Conservation (phyloP, 2,888 invertebrate genomes). For the Himalopsyche japonica region DNA sequence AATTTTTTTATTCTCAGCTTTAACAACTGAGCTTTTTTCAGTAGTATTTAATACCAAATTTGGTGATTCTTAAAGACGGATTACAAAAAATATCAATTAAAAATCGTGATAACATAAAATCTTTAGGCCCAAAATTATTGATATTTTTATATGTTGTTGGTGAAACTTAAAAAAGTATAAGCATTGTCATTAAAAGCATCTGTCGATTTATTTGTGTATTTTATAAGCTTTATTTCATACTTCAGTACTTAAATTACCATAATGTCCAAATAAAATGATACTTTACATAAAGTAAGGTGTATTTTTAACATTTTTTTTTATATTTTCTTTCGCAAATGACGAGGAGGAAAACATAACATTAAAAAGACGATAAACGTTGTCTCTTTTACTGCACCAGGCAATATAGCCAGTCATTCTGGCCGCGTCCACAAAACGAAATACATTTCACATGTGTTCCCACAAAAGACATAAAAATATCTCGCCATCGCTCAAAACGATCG, state of each 20-base stretch:
- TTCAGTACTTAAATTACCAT: background rate
- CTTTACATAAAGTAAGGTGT: background rate
- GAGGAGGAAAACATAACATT: background rate
- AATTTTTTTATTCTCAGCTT: too few relatives aligned
- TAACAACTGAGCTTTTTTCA: too few relatives aligned
- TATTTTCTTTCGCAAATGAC: background rate
- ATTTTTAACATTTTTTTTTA: background rate
- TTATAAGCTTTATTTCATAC: too few relatives aligned
- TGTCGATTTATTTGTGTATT: background rate
- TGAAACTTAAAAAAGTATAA: background rate
- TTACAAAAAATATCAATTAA: too few relatives aligned
- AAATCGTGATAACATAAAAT: too few relatives aligned
- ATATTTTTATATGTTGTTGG: too few relatives aligned
- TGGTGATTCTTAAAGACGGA: too few relatives aligned
- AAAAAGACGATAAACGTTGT: background rate
- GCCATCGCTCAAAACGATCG: background rate
- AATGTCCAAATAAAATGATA: background rate
- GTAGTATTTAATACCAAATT: too few relatives aligned
- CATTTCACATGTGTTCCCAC: background rate
- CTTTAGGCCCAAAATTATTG: too few relatives aligned
- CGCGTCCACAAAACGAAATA: background rate
- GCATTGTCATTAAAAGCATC: background rate
- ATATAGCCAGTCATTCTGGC: background rate
- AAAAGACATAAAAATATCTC: background rate
- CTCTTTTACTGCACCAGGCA: background rate